Percentiles rank a stretch among this genome's conserved stretches.
phyloP scores from a whole-genome alignment of 2,888 invertebrate genomes.

The Mystacides longicornis region DNA sequence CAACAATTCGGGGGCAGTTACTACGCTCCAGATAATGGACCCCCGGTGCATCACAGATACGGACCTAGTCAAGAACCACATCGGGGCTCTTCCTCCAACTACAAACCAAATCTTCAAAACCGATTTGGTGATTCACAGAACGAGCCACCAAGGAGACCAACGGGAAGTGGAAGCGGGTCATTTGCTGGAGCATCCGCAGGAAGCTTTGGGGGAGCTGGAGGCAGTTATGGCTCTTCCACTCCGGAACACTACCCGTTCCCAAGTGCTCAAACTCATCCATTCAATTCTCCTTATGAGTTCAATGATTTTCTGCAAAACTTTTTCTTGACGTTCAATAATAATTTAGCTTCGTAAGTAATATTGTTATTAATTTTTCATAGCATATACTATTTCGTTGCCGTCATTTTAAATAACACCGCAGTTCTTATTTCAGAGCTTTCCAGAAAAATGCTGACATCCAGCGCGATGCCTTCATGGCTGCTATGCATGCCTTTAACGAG shows the following conservation, averaged over 20 bases:
- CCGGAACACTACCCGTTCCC: constrained; percentile 17
- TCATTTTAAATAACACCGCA: neutral
- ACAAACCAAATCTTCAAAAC: neutral
- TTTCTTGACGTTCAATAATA: constrained; percentile 21
- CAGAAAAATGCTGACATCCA: constrained; percentile 29
- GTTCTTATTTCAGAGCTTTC: constrained; percentile 17
- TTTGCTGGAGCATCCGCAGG: constrained; percentile 3
- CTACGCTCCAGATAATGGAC: constrained; percentile 21
- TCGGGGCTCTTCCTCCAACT: neutral
- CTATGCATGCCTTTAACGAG: constrained; percentile 38
- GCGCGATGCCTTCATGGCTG: constrained; percentile 37
- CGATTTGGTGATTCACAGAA: constrained; percentile 11
- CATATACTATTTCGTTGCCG: neutral
- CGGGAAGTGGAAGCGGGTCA: neutral
- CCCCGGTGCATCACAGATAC: constrained; percentile 19
- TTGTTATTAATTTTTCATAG: neutral
- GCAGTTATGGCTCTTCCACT: neutral
- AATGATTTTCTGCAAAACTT: constrained; percentile 23
- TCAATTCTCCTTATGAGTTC: constrained; percentile 21
- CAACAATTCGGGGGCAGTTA: constrained; percentile 23
- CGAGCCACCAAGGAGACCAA: neutral
- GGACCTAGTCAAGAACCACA: neutral
- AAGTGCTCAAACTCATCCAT: constrained; percentile 17
- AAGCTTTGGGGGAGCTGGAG: neutral
- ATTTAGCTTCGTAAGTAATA: constrained; percentile 22